These are phyloP conservation scores for Lithophane leautieri DNA, from an alignment of 2,888 invertebrate genomes.

Conservation along the genomic window DNA sequence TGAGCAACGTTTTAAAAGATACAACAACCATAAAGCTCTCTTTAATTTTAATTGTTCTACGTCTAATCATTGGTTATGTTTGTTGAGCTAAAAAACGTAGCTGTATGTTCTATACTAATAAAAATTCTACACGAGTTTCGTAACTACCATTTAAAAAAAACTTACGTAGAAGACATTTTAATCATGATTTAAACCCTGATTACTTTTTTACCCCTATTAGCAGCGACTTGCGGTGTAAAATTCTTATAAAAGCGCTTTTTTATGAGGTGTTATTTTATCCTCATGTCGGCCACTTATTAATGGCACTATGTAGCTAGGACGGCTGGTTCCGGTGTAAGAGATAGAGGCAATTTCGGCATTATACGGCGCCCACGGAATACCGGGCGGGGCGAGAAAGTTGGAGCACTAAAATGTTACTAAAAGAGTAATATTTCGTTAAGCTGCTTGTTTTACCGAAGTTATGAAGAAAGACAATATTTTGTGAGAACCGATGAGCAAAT, in stretches of 20 bases:
- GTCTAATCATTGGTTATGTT: not conserved
- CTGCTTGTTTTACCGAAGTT: too few species aligned
- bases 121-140: not conserved
- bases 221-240: not conserved
- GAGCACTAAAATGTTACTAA: conserved; percentile 49
- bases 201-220: not conserved
- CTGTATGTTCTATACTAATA: not conserved
- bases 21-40: too few species aligned
- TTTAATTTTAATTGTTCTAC: not conserved
- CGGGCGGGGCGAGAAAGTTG: conserved; percentile 56
- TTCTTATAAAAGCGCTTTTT: conserved; percentile 9
- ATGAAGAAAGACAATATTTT: too few species aligned
- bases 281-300: conserved; percentile 24
- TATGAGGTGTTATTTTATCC: conserved; percentile 28
- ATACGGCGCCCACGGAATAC: conserved; percentile 48
- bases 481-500: too few species aligned
- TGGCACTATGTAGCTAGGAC: conserved; percentile 34
- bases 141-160: not conserved
- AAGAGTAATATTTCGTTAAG: too few species aligned
- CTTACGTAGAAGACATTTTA: not conserved
- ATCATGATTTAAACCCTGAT: not conserved
- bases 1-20: too few species aligned
- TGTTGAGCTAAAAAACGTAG: not conserved
- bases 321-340: conserved; percentile 51
- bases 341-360: conserved; percentile 65